Evolutionary conservation across 2,888 invertebrate genomes (phyloP).

Genomic region (Heteromyza rotundicornis): DNA sequence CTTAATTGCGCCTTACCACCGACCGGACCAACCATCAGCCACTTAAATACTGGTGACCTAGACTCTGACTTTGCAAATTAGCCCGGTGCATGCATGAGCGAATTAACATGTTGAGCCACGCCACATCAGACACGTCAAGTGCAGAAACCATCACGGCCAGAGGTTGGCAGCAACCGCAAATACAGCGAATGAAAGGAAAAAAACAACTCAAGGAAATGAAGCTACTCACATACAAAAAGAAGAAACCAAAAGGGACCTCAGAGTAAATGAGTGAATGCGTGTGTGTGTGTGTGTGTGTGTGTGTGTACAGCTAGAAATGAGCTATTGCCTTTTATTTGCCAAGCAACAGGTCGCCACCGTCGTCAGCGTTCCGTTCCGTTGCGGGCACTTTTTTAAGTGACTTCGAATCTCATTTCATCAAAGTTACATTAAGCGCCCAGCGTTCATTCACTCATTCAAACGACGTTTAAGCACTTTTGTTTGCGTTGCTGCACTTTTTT

Average conservation of each 20-base stretch:
- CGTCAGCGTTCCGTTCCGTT: too few species aligned
- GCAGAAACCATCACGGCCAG: too few species aligned
- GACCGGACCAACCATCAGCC: too few species aligned
- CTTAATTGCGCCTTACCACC: neutral
- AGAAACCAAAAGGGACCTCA: too few species aligned
- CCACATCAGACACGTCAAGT: neutral
- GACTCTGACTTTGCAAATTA: neutral
- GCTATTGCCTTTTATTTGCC: too few species aligned
- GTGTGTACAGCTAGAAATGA: too few species aligned
- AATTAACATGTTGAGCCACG: conserved; percentile 6
- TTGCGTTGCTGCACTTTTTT: too few species aligned
- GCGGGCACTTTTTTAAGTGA: too few species aligned
- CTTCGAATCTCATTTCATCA: neutral
- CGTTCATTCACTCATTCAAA: neutral
- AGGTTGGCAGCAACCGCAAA: neutral
- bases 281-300: too few species aligned
- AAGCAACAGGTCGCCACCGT: too few species aligned
- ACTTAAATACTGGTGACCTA: neutral
- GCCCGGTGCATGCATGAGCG: neutral
- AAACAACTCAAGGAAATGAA: too few species aligned
- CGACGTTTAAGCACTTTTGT: neutral
- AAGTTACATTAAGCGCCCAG: neutral
- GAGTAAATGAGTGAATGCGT: neutral
- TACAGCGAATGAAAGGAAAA: neutral
- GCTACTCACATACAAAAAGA: too few species aligned